Evolutionary conservation across 2,113 vertebrate species (phyloP), one percentile per base, ranked within the genome.

Genomic region (Bubalus kerabau): DNA sequence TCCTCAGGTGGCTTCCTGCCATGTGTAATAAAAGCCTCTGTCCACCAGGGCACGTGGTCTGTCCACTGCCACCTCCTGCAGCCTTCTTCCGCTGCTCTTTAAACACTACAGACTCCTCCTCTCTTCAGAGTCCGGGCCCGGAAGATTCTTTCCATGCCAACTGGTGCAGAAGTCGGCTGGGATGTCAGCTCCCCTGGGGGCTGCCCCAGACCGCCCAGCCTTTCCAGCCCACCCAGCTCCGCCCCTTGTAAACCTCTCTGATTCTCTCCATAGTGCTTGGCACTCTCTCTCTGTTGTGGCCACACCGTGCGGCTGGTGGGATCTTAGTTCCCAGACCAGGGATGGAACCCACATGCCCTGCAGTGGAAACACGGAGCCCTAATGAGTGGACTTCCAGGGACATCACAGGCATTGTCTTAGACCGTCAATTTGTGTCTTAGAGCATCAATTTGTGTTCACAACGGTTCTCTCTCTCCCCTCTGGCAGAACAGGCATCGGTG

Each of bases 191-290:
- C 30, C 62, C 26, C 30, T 3, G 50, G 30, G 12, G 1, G 3
- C 76, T 43, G 40, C 7, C 71, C 48, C 52, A 0, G 40, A 10
- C 10, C 0, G 0, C 54, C 30, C 46, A 0, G 21, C 30, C 30
- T 43, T 10, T 32, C 8, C 48, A 83, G 16, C 3, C 76, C 5
- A 11, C 4, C 48, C 21, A 1, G 15, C 50, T 3, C 17, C 11
- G 4, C 0, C 1, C 17, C 87, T 57, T 30, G 0, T 0, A 43
- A 5, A 17, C 30, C 59, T 43, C 8, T 5, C 8, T 12, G 30
- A 8, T 14, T 16, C 23, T 36, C 62, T 43, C 23, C 48, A 13
- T 8, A 5, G 17, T 0, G 0, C 5, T 7, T 1, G 48, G 21
- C n/a, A 7, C 64, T 43, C 36, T 40, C 59, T 60, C 12, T 76